Evolutionary conservation across 2,797 vertebrate species (phyloP).

Genomic region (Hapalemur alaotrensis): DNA sequence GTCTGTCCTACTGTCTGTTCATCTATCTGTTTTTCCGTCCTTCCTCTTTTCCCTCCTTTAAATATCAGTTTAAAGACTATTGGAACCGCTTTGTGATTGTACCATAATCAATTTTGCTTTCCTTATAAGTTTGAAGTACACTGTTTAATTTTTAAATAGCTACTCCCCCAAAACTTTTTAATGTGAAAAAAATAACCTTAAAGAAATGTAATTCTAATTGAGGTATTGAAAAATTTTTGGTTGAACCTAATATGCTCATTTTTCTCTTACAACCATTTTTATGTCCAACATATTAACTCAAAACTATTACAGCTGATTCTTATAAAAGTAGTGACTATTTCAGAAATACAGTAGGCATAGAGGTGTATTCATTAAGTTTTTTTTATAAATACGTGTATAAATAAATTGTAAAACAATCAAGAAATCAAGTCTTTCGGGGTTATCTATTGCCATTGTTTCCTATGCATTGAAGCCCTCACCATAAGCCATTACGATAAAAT

Average conservation of each 20-base stretch:
- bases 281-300: slow-evolving; percentile 28
- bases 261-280: slow-evolving; percentile 57
- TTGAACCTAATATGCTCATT: slow-evolving; percentile 33
- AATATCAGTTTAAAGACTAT: not conserved
- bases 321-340: slow-evolving; percentile 58
- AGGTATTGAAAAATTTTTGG: slow-evolving; percentile 50
- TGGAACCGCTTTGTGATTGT: not conserved
- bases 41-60: not conserved
- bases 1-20: not conserved
- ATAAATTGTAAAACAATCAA: slow-evolving; percentile 85
- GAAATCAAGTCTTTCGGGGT: slow-evolving; percentile 82
- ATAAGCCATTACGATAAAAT: slow-evolving; percentile 89
- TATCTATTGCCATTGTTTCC: slow-evolving; percentile 86
- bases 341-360: slow-evolving; percentile 68
- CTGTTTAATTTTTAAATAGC: not conserved
- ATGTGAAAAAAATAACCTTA: not conserved
- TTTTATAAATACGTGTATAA: slow-evolving; percentile 74
- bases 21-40: not conserved
- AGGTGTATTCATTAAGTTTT: slow-evolving; percentile 76
- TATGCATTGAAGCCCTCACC: slow-evolving; percentile 84
- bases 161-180: not conserved
- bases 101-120: not conserved
- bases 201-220: not conserved
- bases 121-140: not conserved
- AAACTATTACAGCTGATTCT: slow-evolving; percentile 60